Evolutionary conservation across 2,113 vertebrate species (phyloP).

Genomic region (Macrotis lagotis): DNA sequence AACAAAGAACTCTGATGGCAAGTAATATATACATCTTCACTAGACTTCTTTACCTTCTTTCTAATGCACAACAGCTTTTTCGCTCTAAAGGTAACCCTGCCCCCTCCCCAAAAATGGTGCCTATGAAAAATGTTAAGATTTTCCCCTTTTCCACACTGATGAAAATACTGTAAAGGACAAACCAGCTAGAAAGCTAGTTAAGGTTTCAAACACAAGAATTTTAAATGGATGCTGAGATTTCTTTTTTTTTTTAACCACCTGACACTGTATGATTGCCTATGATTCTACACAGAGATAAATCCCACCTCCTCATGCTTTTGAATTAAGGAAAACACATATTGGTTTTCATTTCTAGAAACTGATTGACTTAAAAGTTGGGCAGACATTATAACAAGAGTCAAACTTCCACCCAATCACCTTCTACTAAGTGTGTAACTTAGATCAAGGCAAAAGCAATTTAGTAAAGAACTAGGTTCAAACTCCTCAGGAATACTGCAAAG

Average conservation of each 20-base stretch:
- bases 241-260: neutral
- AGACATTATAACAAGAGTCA: neutral
- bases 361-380: neutral
- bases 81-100: neutral
- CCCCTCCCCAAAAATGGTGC: neutral
- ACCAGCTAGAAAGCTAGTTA: neutral
- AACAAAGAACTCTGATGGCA: neutral
- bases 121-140: neutral
- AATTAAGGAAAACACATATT: slow-evolving; percentile 5
- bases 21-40: neutral
- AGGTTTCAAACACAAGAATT: neutral
- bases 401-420: neutral
- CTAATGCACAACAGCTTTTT: neutral
- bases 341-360: neutral
- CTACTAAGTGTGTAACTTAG: neutral
- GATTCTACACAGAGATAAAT: neutral
- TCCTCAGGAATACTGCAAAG: slow-evolving; percentile 41
- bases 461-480: neutral
- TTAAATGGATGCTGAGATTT: neutral
- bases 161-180: neutral
- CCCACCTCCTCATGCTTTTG: neutral
- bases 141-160: neutral
- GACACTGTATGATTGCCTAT: neutral
- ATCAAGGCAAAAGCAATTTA: slow-evolving; percentile 19
- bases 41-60: neutral